Evolutionary conservation across 2,888 invertebrate species (phyloP), one percentile per base, ranked within the genome.

Genomic region (Villa cingulata): DNA sequence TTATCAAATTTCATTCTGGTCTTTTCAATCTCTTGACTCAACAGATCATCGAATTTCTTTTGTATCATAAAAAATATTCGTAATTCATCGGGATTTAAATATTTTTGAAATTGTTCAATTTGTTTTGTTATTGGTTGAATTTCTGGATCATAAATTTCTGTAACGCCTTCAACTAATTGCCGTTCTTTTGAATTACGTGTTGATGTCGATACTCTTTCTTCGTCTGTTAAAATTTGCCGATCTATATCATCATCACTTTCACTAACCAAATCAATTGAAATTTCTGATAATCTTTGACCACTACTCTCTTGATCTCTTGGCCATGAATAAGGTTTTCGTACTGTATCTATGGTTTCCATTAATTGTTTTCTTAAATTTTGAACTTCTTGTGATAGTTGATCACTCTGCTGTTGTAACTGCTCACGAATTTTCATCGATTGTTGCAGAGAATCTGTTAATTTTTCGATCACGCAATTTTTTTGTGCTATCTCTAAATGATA

Each of bases 361-460:
- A 74, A 59, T 54, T 73, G 71, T 45, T 66, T 63, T 18, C 72
- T 68, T 14, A 80, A 58, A 37, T 70, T 63, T 15, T 73, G 72
- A 15, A 83, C 71, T 63, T 83, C 79, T 12, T 69, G 70, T 1
- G 72, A 71, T 16, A 81, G 75, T 54, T 78, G 74, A 32, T 76
- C 73, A 52, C 79, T 77, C 58, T 83, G 78, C 38, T 63, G 58
- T 58, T 75, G 74, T 39, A 83, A 67, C 50, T 76, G 71, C 57
- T 81, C 78, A 49, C 80, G 72, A 45, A 78, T 75, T 20, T 68
- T 67, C 34, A 80, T 66, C 1, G 82, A 79, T 59, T 79, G 77
- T 65, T 83, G 77, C 57, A 86, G 72, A 29, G 83, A 80, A 58
- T 78, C 72, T 53, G 78, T 81, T 49, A 86, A 72, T 66, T 84